Evolutionary conservation across 2,888 invertebrate species (phyloP).

Genomic region (Spialia ferax): DNA sequence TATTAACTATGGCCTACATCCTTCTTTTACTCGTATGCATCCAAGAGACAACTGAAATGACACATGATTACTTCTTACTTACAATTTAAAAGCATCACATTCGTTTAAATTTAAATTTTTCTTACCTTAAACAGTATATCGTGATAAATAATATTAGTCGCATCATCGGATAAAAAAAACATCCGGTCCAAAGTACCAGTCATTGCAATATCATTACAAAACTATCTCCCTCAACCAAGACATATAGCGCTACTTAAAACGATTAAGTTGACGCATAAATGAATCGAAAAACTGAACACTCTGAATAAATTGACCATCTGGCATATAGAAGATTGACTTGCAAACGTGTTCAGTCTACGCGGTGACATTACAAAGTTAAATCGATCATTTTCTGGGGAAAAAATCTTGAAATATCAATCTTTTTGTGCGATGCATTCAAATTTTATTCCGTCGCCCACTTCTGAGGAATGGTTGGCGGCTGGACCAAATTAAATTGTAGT

Average conservation of each 20-base stretch:
- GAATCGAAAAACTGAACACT: constrained; percentile 29
- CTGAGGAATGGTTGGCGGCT: not conserved
- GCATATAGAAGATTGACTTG: constrained; percentile 53
- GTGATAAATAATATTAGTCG: no score
- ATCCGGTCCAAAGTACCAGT: not conserved
- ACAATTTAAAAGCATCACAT: no score
- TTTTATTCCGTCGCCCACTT: constrained; percentile 20
- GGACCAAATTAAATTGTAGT: not conserved
- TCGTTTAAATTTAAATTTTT: no score
- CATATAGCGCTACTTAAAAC: constrained; percentile 13
- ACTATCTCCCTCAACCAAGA: not conserved
- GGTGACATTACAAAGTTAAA: constrained; percentile 56
- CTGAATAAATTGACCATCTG: constrained; percentile 50
- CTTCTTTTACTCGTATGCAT: no score
- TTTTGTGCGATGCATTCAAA: constrained; percentile 16
- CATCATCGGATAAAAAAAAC: not conserved
- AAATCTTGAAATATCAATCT: constrained; percentile 20
- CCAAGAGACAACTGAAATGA: no score
- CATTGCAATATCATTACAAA: not conserved
- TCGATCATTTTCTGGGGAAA: constrained; percentile 45
- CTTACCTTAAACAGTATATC: no score
- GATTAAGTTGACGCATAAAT: constrained; percentile 25
- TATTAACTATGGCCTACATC: no score
- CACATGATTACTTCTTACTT: no score
- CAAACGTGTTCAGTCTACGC: constrained; percentile 48